Percentiles rank a stretch among this genome's conserved stretches.
phyloP scores from a whole-genome alignment of 1,140 invertebrate genomes.

The Solenopsis invicta region DNA sequence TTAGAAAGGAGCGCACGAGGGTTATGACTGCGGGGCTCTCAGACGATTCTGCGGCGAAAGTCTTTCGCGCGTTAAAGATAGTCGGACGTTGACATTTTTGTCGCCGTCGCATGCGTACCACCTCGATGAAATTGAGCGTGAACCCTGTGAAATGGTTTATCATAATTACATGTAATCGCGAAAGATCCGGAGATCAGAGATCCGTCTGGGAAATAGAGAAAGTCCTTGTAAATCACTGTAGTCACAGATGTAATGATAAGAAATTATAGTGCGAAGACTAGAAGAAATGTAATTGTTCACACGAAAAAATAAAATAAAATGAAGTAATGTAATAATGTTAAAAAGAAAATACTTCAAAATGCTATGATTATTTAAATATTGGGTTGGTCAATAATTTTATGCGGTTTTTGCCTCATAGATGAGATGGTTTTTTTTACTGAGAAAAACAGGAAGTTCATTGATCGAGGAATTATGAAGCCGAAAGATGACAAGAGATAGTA shows the following conservation, averaged over 20 bases:
- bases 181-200: neutral
- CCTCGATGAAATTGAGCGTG: conserved; percentile 23
- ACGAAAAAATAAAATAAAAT: neutral
- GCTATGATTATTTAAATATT: neutral
- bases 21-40: neutral
- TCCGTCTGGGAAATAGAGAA: neutral
- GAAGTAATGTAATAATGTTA: neutral
- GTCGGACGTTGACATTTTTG: conserved; percentile 23
- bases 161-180: neutral
- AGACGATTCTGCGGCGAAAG: conserved; percentile 63
- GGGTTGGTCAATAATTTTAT: no score
- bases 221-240: neutral
- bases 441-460: no score
- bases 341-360: neutral
- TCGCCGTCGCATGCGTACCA: neutral
- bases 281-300: neutral
- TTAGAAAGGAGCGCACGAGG: conserved; percentile 41
- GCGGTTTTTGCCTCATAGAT: no score
- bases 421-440: no score
- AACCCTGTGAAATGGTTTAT: conserved; percentile 28
- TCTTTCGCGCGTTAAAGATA: conserved; percentile 62
- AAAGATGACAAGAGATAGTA: no score
- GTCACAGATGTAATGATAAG: neutral
- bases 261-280: neutral
- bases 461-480: no score